Evolutionary conservation across 2,797 vertebrate species (phyloP).

Genomic region (Gouania willdenowi): DNA sequence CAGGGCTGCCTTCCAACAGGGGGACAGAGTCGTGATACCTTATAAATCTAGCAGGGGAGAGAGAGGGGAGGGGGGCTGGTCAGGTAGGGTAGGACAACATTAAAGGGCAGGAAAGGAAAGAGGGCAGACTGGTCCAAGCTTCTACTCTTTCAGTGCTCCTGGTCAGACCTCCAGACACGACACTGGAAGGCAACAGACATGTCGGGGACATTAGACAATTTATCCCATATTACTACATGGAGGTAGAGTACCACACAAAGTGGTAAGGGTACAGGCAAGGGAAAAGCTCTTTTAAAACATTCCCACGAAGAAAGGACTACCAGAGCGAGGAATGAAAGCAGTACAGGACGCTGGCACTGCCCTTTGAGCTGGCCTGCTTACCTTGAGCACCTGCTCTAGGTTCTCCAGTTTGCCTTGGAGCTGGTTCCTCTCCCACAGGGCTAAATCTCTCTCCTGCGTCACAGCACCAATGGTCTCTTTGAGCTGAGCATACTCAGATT

Average conservation of each 20-base stretch:
- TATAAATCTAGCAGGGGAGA: conserved; percentile 53
- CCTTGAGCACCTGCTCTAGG: conserved; percentile 99
- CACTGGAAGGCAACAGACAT: conserved; percentile 74
- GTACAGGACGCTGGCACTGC: not conserved
- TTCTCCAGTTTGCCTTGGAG: conserved; percentile 99
- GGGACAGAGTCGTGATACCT: conserved; percentile 62
- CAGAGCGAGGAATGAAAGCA: conserved; percentile 14
- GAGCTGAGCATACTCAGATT: conserved; percentile 84
- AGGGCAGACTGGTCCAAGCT: conserved; percentile 58
- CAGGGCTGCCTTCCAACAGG: conserved; percentile 42
- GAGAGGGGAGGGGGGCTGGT: conserved; percentile 17
- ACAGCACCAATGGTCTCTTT: conserved; percentile 79
- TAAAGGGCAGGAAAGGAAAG: conserved; percentile 34
- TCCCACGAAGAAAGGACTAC: conserved; percentile 11
- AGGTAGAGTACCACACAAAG: conserved; percentile 49
- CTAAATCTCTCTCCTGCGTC: conserved; percentile 87
- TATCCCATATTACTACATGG: conserved; percentile 40
- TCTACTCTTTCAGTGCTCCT: conserved; percentile 67
- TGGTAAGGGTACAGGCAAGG: conserved; percentile 25
- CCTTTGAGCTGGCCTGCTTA: conserved; percentile 58
- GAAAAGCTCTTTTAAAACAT: conserved; percentile 39
- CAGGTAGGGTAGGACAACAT: conserved; percentile 25
- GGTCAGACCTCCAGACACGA: conserved; percentile 64
- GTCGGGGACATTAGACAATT: conserved; percentile 61
- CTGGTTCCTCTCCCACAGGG: conserved; percentile 85